Evolutionary conservation across 2,888 invertebrate species (phyloP), one percentile per base, ranked within the genome.

Genomic region (Bugulina stolonifera): DNA sequence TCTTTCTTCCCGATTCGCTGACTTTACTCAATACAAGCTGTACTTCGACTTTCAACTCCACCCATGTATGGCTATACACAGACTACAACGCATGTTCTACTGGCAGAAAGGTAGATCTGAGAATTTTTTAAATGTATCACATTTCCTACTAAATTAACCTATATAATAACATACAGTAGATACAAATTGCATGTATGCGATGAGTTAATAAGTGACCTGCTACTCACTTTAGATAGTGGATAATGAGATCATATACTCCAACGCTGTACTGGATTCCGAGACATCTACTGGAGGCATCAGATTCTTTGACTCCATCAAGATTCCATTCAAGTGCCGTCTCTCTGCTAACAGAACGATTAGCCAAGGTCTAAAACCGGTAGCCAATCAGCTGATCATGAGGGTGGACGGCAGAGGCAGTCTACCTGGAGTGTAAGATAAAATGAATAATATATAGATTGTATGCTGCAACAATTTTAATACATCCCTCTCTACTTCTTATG

Each of bases 21-120:
- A 64, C 64, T 32, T 32, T 64, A 64, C 22, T 27, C 32, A 64
- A 64, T 64, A 64, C 64, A 2, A 64, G 64, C 64, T 64, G 64
- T 32, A 64, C 64, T 64, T 64, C 64, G 3, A 32, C 10, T 3
- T 64, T 32, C 10, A 64, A 64, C 64, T 64, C 64, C 34, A 64
- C 64, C n/a, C 64, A 64, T n/a, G n/a, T 64, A 27, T 64, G 64
- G 64, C 32, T 64, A 14, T 64, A 64, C 57, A 14, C 57, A 57
- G 57, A 57, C 25, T 57, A 57, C 57, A n/a, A 57, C 23, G 23
- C 57, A 5, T 64, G 64, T 32, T 27, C 32, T 64, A 64, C 64
- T 32, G 32, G 3, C 5, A 32, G 64, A 32, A 64, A 34, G 64
- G 64, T 64, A 3, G 1, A n/a, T n/a, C n/a, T n/a, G n/a, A n/a